Evolutionary conservation across 1,140 invertebrate genomes (phyloP), one percentile per base, ranked within the genome.

Genomic region (Hylaeus anthracinus): DNA sequence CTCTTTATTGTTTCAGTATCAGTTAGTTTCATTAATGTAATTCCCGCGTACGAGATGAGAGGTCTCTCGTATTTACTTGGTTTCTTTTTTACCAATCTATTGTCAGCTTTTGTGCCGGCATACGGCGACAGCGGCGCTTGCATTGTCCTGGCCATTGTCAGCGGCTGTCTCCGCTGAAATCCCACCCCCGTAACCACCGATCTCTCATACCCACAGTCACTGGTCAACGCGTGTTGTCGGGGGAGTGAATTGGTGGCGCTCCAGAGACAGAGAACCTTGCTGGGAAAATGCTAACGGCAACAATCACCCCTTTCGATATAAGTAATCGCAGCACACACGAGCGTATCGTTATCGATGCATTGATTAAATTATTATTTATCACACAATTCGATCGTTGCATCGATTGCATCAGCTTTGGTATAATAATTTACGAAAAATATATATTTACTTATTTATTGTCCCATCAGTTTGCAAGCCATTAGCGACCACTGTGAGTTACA

Each of bases 1-100:
- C 79, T 60, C 45, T 37, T 75, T 66, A 87, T 90, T 89, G 88
- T 90, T 89, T 72, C 82, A 77, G 82, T 69, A 88, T 88, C 87
- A 86, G 74, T 84, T 82, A 88, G 83, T 90, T 90, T 88, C 86
- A 90, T 90, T 90, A 91, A 90, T 90, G 87, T 88, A 88, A 91
- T 90, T 88, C 85, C 70, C 85, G 53, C 89, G 82, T 87, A 83
- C 63, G 82, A 84, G 82, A 88, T 79, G 80, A 82, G 86, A 73
- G 87, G 69, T 58, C 81, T 65, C 82, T 75, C 84, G 87, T 89
- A 90, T 90, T 91, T 90, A 89, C 85, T 90, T 86, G 88, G 81
- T 86, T 90, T 90, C 85, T 84, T 89, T 89, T 89, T 89, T 88
- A 83, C 67, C 80, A 86, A 90, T 89, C 88, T 87, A 90, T 90